Evolutionary conservation across 2,888 invertebrate genomes (phyloP).

Genomic region (Chrysolina americana): DNA sequence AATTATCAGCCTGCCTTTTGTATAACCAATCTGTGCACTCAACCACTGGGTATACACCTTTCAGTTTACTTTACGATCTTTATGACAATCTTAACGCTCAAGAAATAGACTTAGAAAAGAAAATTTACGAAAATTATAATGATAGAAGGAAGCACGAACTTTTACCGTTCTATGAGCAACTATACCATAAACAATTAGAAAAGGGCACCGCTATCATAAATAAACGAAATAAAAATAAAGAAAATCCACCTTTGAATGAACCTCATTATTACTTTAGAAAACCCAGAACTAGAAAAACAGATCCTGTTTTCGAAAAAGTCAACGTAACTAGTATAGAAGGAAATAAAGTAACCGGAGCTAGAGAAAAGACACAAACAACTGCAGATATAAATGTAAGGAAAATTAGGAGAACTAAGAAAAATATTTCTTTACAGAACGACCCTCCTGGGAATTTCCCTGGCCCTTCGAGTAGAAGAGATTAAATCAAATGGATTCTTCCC

Average conservation of each 20-base stretch:
- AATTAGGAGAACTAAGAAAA: neutral
- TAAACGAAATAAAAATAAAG: constrained; percentile 35
- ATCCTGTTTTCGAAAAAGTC: constrained; percentile 42
- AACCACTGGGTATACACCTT: too few species aligned
- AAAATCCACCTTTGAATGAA: constrained; percentile 36
- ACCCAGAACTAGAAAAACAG: constrained; percentile 37
- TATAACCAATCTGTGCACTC: too few species aligned
- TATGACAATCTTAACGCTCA: constrained; percentile 50
- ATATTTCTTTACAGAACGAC: neutral
- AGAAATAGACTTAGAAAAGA: constrained; percentile 46
- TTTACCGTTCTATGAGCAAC: constrained; percentile 34
- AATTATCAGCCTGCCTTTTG: neutral
- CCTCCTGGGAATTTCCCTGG: neutral
- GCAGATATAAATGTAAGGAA: neutral
- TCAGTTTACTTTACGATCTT: constrained; percentile 46
- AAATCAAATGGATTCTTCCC: neutral
- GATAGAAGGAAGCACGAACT: constrained; percentile 49
- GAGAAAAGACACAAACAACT: neutral
- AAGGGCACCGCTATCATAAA: constrained; percentile 36
- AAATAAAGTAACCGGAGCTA: constrained; percentile 42
- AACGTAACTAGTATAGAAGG: constrained; percentile 41
- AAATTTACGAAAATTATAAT: constrained; percentile 48
- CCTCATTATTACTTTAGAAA: constrained; percentile 40
- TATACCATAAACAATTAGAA: neutral
- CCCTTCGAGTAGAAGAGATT: neutral